Conservation (phyloP, 2,113 vertebrate genomes). For the Psittacula cyanocephala region DNA sequence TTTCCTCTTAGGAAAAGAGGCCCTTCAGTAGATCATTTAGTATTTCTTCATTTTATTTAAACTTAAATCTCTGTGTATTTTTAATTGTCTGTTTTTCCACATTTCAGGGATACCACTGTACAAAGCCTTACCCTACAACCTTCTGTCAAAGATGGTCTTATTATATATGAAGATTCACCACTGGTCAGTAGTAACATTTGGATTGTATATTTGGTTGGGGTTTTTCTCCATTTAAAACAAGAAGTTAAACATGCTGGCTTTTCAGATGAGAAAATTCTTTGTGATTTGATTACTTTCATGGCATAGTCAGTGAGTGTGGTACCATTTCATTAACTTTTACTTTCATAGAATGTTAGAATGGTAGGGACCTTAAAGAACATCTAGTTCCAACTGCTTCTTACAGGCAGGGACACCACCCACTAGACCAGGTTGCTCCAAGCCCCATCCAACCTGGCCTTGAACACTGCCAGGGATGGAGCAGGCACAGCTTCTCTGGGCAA, state of each 20-base stretch:
- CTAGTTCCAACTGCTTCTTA: not conserved
- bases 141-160: conserved; percentile 90
- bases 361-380: not conserved
- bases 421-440: not conserved
- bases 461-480: not conserved
- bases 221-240: not conserved
- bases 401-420: not conserved
- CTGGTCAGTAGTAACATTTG: conserved; percentile 78
- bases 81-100: not conserved
- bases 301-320: not conserved
- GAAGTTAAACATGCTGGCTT: not conserved
- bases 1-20: not conserved
- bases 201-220: not conserved
- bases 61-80: not conserved
- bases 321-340: not conserved
- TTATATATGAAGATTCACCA: conserved; percentile 94
- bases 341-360: not conserved
- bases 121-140: conserved; percentile 96
- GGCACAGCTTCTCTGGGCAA: not conserved
- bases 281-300: not conserved
- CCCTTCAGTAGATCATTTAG: not conserved
- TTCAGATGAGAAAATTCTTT: not conserved
- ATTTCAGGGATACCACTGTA: conserved; percentile 91
- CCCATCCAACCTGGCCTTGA: not conserved
- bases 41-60: not conserved